Base-by-base conservation (phyloP, 2,797 vertebrate genomes). In the Periparus ater region DNA sequence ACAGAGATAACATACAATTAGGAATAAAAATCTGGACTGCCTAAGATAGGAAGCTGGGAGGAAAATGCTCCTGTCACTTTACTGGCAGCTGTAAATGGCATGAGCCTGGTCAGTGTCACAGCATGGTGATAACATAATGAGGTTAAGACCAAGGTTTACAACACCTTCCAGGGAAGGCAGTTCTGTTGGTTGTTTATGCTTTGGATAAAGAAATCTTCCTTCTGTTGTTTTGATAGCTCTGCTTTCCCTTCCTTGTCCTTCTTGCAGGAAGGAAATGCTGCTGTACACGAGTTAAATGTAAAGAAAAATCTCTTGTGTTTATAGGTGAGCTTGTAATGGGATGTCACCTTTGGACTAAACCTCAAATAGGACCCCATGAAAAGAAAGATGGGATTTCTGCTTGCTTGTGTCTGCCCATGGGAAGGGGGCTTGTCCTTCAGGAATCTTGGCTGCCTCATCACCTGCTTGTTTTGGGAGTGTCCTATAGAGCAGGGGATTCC, bases 81-180 rank as follows among this genome's bases (percentile, higher is more conserved):
- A 16, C 45, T 96, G 85, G 80, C 82, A 90, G 25, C 83, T 87
- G 60, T 42, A 89, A 92, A 85, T 87, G 91, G 63, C 95, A 91
- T 11, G 16, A 72, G 85, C 62, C 93, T 97, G 96, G 67, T 22
- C 90, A 96, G 45, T 88, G 91, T 96, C 91, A 95, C 61, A 84
- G 91, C 57, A 6, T 40, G 84, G 48, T 3, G 78, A 95, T 91
- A 96, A 94, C 57, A 51, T 88, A 82, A 93, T 88, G 68, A 94
- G 82, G 79, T 89, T 89, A 70, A 50, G 81, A 91, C 78, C 80
- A 70, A 86, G 42, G 70, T 84, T 94, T 91, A 8, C 62, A 78
- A 6, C 61, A 36, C 17, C 1, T 86, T 79, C 78, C 0, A 15
- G 82, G 66, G 40, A 75, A 57, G 40, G 45, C 3, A 26, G 7